phyloP scores from a whole-genome alignment of 2,888 invertebrate genomes.

The Rambutsinella grinnellia region DNA sequence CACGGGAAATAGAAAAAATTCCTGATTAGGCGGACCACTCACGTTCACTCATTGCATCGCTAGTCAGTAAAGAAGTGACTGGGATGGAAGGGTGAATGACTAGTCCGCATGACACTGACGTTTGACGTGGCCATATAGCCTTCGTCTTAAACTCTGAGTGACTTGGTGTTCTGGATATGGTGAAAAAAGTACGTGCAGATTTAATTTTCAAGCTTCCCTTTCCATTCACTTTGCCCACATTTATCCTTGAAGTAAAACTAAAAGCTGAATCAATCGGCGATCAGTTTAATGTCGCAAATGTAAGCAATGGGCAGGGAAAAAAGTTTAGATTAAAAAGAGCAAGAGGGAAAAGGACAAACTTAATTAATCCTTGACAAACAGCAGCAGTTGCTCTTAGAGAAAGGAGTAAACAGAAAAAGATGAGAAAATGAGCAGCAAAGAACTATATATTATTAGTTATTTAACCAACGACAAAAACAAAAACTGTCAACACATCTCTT shows the following conservation, averaged over 20 bases:
- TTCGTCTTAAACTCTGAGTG: too few relatives aligned
- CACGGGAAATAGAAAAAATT: too few relatives aligned
- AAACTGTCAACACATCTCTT: constrained; percentile 22
- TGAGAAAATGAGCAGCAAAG: background rate
- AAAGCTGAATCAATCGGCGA: background rate
- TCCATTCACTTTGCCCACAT: constrained; percentile 8
- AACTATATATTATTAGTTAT: background rate
- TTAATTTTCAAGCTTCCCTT: too few relatives aligned
- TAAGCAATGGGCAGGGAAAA: background rate
- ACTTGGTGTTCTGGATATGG: too few relatives aligned
- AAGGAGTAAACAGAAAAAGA: constrained; percentile 2
- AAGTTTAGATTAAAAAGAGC: constrained; percentile 1
- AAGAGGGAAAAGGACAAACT: constrained; percentile 38
- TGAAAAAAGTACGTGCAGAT: too few relatives aligned
- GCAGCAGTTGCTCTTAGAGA: constrained; percentile 32
- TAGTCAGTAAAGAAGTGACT: too few relatives aligned
- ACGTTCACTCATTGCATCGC: too few relatives aligned
- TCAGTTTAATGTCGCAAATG: background rate
- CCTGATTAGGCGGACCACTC: constrained; percentile 27
- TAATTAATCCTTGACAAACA: constrained; percentile 55
- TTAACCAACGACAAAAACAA: constrained; percentile 39
- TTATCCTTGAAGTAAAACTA: constrained; percentile 14
- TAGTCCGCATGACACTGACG: constrained; percentile 37
- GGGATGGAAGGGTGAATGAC: constrained; percentile 6
- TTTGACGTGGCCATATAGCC: constrained; percentile 39